Base-by-base conservation (phyloP, 2,113 vertebrate genomes). In the Nestor notabilis region DNA sequence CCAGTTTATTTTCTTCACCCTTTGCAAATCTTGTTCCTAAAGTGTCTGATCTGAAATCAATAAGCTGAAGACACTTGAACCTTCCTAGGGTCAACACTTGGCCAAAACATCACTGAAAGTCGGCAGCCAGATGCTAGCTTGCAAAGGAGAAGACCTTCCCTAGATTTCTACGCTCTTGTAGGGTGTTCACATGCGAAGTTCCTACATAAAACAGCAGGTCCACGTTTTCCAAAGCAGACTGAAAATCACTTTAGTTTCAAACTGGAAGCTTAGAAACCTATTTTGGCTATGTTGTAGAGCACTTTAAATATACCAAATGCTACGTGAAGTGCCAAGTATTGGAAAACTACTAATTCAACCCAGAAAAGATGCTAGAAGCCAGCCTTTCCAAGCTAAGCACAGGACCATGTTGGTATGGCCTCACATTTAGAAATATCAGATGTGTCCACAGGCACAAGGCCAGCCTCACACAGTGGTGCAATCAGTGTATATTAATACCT, bases 381-480 rank as follows among this genome's bases (percentile, higher is more conserved):
- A 91, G 47, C 39, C 70, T 56, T 60, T 50, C 56, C 52, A 71
- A 44, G 60, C 28, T 53, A 39, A 46, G 76, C 20, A 47, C 1
- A 1, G 27, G n/a, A 75, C 60, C 46, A 2, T 5, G 20, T 10
- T 52, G 69, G 43, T 87, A 78, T 1, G 2, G 60, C 43, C 46
- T 55, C 3, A 0, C n/a, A 21, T 64, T 58, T 11, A 68, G 50
- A 78, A 80, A 84, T 7, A 24, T 7, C 33, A 81, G 11, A 65
- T 46, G 29, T 7, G n/a, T 18, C 21, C 47, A 70, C 6, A 47
- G 65, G 28, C 21, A 71, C 63, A 12, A 0, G 1, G 69, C 33
- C 71, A 88, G 71, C 37, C 64, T 70, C 12, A 7, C 49, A 53
- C 0, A 0, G 15, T 21, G 46, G 47, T 1, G 2, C 29, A 16